Percentiles rank a stretch among this genome's conserved stretches.
Conservation (phyloP, 2,797 vertebrate species). For the Numenius phaeopus region DNA sequence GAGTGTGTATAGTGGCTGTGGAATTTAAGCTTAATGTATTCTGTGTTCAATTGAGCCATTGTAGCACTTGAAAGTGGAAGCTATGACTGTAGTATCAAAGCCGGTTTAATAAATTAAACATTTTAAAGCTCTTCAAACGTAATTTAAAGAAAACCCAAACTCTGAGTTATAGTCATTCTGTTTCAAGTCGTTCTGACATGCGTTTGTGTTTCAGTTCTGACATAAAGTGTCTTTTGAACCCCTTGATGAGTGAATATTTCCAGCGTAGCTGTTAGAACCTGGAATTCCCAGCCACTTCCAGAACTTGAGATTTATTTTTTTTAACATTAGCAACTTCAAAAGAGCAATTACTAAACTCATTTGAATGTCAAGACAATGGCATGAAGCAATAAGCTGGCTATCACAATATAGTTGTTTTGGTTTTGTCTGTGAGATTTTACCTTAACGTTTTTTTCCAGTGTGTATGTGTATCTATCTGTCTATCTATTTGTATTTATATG, state of each 20-base stretch:
- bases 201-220: constrained; percentile 46
- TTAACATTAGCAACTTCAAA: constrained; percentile 42
- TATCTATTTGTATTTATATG: background rate
- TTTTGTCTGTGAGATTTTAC: constrained; percentile 4
- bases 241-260: constrained; percentile 52
- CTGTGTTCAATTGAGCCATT: background rate
- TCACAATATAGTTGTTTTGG: background rate
- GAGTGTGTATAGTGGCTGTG: background rate
- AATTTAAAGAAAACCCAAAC: constrained; percentile 39
- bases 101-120: constrained; percentile 55
- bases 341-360: background rate
- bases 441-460: background rate
- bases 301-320: background rate
- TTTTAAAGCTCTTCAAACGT: constrained; percentile 55
- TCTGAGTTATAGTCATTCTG: constrained; percentile 21
- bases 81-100: constrained; percentile 50
- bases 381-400: constrained; percentile 2
- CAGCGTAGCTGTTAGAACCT: background rate
- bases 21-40: constrained; percentile 40
- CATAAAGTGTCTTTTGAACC: constrained; percentile 55
- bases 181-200: constrained; percentile 53
- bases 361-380: constrained; percentile 47
- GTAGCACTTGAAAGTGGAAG: constrained; percentile 52
- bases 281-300: constrained; percentile 59
- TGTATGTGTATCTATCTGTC: background rate